Evolutionary conservation across 2,113 vertebrate species (phyloP).

Genomic region (Anolis carolinensis): DNA sequence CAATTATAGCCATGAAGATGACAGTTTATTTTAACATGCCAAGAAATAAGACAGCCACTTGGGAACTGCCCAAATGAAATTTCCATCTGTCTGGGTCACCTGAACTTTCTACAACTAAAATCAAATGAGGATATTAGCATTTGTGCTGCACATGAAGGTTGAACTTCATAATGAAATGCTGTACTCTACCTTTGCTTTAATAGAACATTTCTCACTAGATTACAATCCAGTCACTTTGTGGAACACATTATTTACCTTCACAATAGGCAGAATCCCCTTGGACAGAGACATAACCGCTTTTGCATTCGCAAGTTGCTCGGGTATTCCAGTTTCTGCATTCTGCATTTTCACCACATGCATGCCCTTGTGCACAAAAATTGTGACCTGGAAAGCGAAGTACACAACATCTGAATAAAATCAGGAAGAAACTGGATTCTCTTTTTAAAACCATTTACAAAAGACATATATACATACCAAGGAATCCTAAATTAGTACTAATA

Average conservation of each 20-base stretch:
- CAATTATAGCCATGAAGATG: background rate
- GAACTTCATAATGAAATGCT: background rate
- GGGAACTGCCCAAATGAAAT: background rate
- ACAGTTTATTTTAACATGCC: accelerated
- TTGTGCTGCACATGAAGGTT: background rate
- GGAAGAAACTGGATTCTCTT: conserved; percentile 2
- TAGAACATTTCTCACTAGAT: accelerated
- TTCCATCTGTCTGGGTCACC: background rate
- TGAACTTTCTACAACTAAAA: accelerated
- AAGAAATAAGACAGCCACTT: accelerated
- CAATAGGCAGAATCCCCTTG: conserved; percentile 91
- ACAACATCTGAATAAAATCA: conserved; percentile 24
- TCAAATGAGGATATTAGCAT: background rate
- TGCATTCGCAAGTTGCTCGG: conserved; percentile 92
- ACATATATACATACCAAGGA: background rate
- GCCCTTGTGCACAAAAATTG: conserved; percentile 92
- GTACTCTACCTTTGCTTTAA: background rate
- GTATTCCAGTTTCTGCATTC: conserved; percentile 93
- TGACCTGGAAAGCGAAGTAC: conserved; percentile 81
- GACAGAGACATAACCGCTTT: conserved; percentile 85
- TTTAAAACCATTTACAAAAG: background rate
- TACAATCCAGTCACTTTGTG: background rate
- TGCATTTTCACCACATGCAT: conserved; percentile 92
- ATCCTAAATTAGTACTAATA: background rate
- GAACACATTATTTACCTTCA: conserved; percentile 82